Conservation (phyloP, 2,888 invertebrate species). For the Orthosia incerta region DNA sequence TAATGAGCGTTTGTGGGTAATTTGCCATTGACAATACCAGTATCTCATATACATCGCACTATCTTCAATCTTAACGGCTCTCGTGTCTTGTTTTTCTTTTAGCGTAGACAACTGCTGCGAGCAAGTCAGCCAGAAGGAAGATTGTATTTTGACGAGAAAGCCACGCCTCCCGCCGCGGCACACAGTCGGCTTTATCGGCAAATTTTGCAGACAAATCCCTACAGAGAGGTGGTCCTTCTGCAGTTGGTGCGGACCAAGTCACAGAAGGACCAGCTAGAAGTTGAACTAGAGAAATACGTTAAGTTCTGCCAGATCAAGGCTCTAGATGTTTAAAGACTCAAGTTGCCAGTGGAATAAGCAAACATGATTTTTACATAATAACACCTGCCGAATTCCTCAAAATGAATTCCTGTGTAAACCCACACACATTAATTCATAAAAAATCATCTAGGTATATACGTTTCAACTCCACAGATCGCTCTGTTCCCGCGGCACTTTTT, state of each 20-base stretch:
- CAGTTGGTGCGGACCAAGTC: background rate
- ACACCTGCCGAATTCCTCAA: no score
- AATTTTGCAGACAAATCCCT: background rate
- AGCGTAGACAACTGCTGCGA: no score
- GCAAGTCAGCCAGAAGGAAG: no score
- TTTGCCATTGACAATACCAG: no score
- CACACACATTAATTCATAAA: background rate
- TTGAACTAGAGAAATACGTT: background rate
- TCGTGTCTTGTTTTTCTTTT: no score
- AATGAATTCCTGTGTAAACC: background rate
- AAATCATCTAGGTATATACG: constrained; percentile 33
- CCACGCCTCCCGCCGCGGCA: background rate
- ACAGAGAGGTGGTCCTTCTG: no score
- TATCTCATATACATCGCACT: no score
- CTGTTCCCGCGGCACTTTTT: constrained; percentile 80
- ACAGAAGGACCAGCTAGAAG: background rate
- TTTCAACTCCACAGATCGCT: constrained; percentile 76
- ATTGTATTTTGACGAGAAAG: background rate
- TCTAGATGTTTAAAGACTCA: background rate
- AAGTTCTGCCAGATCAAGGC: background rate
- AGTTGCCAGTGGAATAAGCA: background rate
- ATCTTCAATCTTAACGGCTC: no score
- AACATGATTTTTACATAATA: background rate
- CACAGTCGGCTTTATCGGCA: background rate
- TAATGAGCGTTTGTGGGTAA: no score